Percentiles rank a stretch among this genome's conserved stretches.
These are phyloP conservation scores for Lepisosteus osseus DNA, from an alignment of 2,113 vertebrate species.

Conservation along the genomic window DNA sequence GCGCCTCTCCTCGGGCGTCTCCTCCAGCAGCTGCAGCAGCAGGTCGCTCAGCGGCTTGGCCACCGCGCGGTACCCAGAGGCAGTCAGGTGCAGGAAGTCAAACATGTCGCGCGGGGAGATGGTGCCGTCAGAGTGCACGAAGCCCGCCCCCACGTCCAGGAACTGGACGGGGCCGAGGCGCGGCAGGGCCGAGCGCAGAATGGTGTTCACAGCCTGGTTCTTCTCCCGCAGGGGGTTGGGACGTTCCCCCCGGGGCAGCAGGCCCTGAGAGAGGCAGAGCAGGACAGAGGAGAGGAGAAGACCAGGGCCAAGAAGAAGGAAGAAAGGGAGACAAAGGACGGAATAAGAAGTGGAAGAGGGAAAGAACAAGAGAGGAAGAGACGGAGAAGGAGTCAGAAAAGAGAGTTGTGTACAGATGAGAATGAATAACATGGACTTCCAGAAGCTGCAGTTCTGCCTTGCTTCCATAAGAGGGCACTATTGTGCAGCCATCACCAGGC, in stretches of 20 bases:
- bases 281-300: not conserved
- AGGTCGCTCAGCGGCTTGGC: constrained; percentile 91
- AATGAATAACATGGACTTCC: too few species aligned
- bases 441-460: too few species aligned
- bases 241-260: constrained; percentile 90
- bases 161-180: constrained; percentile 80
- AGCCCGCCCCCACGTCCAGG: constrained; percentile 78
- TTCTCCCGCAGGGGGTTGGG: constrained; percentile 92
- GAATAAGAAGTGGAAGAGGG: too few species aligned
- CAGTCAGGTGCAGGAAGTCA: constrained; percentile 94
- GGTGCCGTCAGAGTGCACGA: constrained; percentile 91
- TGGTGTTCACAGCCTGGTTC: constrained; percentile 80
- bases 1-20: constrained; percentile 89
- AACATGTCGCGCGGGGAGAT: constrained; percentile 93
- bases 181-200: constrained; percentile 78
- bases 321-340: too few species aligned
- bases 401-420: too few species aligned
- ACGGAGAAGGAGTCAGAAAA: too few species aligned
- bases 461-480: too few species aligned
- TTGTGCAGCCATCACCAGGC: too few species aligned
- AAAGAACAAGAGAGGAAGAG: too few species aligned
- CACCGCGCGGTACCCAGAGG: constrained; percentile 79
- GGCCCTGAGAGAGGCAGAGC: constrained; percentile 64
- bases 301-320: not conserved
- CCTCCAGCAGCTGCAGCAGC: constrained; percentile 94